A percentile compares a stretch with the other conserved stretches of the same genome.
These are phyloP conservation scores for Caenorhabditis angaria DNA, from an alignment of 2,888 invertebrate species.

Conservation along the genomic window DNA sequence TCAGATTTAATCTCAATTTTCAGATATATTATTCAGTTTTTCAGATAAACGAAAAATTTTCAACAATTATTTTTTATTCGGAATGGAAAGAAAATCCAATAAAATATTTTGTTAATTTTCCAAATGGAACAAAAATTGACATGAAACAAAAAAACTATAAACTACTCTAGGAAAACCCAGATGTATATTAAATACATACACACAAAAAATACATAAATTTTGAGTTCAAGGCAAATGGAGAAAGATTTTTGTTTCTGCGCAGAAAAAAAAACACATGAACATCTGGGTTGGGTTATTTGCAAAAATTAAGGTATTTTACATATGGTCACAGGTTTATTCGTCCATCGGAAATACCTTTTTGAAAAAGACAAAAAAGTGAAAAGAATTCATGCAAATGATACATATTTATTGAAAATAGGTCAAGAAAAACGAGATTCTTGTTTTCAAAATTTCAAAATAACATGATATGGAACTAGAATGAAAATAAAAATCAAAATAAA, in stretches of 20 bases:
- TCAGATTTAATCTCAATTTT: too few relatives aligned
- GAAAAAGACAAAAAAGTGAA: neutral
- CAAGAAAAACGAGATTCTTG: constrained; percentile 1
- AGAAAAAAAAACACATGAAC: neutral
- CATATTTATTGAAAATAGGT: constrained; percentile 8
- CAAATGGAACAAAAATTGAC: neutral
- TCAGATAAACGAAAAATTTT: too few relatives aligned
- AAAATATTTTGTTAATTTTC: neutral
- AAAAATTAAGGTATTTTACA: neutral
- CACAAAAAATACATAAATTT: neutral
- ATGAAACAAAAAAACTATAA: neutral
- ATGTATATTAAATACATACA: neutral
- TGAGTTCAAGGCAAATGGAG: neutral
- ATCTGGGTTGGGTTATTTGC: neutral
- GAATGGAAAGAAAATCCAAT: too few relatives aligned
- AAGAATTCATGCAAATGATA: constrained; percentile 8
- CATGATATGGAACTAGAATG: too few relatives aligned
- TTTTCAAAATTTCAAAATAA: neutral
- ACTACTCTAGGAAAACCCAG: neutral
- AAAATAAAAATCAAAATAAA: too few relatives aligned
- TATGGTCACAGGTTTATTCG: neutral
- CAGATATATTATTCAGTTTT: too few relatives aligned
- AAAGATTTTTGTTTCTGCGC: too few relatives aligned
- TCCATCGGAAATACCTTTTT: neutral
- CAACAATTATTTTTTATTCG: too few relatives aligned